A percentile compares a stretch with the other conserved stretches of the same genome.
phyloP scores from a whole-genome alignment of 1,140 invertebrate genomes.

The Drosophila ogumai region DNA sequence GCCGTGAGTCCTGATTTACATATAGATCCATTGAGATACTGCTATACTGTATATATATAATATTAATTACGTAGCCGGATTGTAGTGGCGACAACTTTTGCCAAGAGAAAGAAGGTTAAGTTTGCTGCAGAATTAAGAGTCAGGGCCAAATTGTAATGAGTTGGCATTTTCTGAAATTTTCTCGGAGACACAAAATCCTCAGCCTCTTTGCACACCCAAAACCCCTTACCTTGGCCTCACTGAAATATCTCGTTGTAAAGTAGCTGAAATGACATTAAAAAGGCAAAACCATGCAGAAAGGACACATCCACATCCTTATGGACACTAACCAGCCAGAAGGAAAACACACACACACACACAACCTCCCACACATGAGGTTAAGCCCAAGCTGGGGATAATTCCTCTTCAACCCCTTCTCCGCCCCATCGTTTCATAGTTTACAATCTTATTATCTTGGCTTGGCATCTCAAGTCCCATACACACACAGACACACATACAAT shows the following conservation, averaged over 20 bases:
- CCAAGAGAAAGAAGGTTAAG: conserved; percentile 35
- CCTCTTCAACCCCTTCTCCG: conserved; percentile 18
- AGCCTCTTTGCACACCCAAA: no score
- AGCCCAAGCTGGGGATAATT: conserved; percentile 39
- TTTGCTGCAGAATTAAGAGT: conserved; percentile 48
- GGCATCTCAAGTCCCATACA: conserved; percentile 59
- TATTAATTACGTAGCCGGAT: conserved; percentile 52
- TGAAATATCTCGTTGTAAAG: conserved; percentile 65
- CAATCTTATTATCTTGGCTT: conserved; percentile 78
- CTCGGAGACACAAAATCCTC: conserved; percentile 52
- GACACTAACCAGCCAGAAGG: conserved; percentile 43
- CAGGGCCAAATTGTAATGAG: conserved; percentile 79
- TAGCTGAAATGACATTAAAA: conserved; percentile 80
- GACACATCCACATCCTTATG: conserved; percentile 48
- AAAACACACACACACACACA: conserved; percentile 13
- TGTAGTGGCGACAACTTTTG: conserved; percentile 32
- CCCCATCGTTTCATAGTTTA: conserved; percentile 69
- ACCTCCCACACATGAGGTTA: conserved; percentile 6
- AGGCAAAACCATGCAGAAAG: conserved; percentile 58
- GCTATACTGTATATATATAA: conserved; percentile 17
- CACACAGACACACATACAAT: conserved; percentile 25
- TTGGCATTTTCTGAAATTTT: conserved; percentile 75
- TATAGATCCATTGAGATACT: conserved; percentile 2
- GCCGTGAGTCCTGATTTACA: conserved; percentile 7
- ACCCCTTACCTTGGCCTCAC: conserved; percentile 6